Evolutionary conservation across 2,797 vertebrate species (phyloP).

Genomic region (Macropodus opercularis): DNA sequence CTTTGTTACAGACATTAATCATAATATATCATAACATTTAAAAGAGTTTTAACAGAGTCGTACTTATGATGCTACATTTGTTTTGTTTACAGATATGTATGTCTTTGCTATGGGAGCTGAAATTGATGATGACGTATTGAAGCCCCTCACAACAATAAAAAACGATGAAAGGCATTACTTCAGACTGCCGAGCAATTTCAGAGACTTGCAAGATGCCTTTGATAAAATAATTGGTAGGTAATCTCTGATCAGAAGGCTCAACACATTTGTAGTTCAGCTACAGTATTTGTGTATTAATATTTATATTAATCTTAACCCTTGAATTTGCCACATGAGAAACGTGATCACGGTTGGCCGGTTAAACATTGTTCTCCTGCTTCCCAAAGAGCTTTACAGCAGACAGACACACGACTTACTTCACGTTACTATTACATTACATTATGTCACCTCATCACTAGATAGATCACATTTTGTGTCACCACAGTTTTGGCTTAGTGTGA

Average conservation of each 20-base stretch:
- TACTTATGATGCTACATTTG: neutral
- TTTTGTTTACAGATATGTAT: constrained; percentile 68
- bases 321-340: constrained; percentile 11
- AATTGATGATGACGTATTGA: constrained; percentile 42
- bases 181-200: constrained; percentile 20
- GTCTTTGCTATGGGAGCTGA: constrained; percentile 63
- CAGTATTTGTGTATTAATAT: neutral
- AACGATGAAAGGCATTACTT: constrained; percentile 51
- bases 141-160: constrained; percentile 38
- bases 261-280: neutral
- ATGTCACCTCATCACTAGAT: too few relatives aligned
- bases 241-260: neutral
- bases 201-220: constrained; percentile 42
- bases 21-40: neutral
- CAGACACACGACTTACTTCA: constrained; percentile 3
- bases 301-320: constrained; percentile 13
- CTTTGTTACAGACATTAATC: neutral
- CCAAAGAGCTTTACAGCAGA: constrained; percentile 16
- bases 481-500: too few relatives aligned
- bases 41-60: neutral
- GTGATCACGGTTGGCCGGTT: constrained; percentile 6
- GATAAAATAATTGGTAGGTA: constrained; percentile 69
- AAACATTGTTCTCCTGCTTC: constrained; percentile 18
- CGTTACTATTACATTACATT: too few relatives aligned
- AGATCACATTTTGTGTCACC: too few relatives aligned